Conservation (phyloP, 2,888 invertebrate genomes). For the Drosophila pseudotakahashii region DNA sequence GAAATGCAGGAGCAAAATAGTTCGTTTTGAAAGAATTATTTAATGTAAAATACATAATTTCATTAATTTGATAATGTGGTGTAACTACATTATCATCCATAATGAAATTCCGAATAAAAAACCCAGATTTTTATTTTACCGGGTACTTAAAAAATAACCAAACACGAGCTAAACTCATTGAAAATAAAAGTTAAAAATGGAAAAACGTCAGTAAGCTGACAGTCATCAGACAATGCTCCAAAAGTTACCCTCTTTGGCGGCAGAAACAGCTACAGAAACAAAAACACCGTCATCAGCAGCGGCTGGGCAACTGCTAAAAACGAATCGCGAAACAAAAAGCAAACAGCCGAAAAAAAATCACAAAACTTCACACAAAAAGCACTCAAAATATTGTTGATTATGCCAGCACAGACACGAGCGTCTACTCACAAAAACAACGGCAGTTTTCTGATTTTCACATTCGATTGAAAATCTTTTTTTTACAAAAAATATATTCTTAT, state of each 20-base stretch:
- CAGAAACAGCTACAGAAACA: constrained; percentile 21
- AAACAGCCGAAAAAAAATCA: constrained; percentile 52
- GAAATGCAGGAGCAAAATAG: constrained; percentile 22
- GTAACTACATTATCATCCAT: too few species aligned
- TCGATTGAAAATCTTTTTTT: not conserved
- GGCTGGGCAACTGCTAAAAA: constrained; percentile 27
- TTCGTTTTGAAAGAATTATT: not conserved
- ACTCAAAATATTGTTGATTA: constrained; percentile 77
- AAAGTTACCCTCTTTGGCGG: constrained; percentile 38
- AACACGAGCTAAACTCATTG: constrained; percentile 66
- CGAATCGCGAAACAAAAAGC: constrained; percentile 29
- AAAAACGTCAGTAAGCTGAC: constrained; percentile 14
- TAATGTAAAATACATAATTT: constrained; percentile 1
- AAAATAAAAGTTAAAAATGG: constrained; percentile 37
- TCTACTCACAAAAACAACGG: not conserved
- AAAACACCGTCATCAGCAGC: constrained; percentile 29
- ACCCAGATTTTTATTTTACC: too few species aligned
- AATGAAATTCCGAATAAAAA: too few species aligned
- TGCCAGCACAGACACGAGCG: constrained; percentile 45
- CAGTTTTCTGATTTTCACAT: not conserved
- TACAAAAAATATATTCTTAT: too few species aligned
- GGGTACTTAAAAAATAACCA: constrained; percentile 55
- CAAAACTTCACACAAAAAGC: constrained; percentile 70
- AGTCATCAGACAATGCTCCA: constrained; percentile 33
- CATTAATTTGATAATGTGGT: too few species aligned